Evolutionary conservation across 2,888 invertebrate genomes (phyloP), one percentile per base, ranked within the genome.

Genomic region (Noctua pronuba): DNA sequence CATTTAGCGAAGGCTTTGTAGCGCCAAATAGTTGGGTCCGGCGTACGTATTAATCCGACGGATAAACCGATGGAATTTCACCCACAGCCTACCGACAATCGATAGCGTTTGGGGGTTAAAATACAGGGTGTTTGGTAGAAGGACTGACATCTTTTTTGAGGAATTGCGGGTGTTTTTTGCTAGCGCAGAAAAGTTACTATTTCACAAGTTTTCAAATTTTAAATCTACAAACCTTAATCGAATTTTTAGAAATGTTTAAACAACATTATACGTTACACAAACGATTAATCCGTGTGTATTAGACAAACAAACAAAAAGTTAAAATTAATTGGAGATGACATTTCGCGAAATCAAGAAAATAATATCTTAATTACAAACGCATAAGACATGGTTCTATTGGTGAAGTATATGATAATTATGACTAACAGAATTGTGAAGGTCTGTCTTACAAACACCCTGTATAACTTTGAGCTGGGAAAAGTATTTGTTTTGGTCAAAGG

Each of bases 1-100:
- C 80, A 87, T 87, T 88, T 85, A 87, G 83, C 82, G 75, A 75
- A 85, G 86, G 90, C 89, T 91, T 90, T 90, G 88, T 86, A 75
- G 31, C 78, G 67, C 80, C 86, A 76, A 88, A 91, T 91, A 89
- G 91, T 90, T 90, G 84, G 83, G 84, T 64, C 70, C 72, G 60
- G 71, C 72, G 67, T 52, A 85, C 79, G 82, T 80, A 88, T 87
- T 89, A 88, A 89, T 90, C 87, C 83, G 72, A 8, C 73, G 83
- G 83, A 82, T 88, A 86, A 88, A 87, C 84, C 86, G 83, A 82
- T 82, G 88, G 89, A 88, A 90, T 91, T 82, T 84, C 69, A 78
- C 86, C 86, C 77, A 72, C 77, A 72, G 70, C 66, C 79, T 72
- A 62, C 80, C 67, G 35, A 66, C 64, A 73, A 84, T 86, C 86